phyloP scores from a whole-genome alignment of 2,113 vertebrate genomes.

The Dolichallabes microphthalmus region DNA sequence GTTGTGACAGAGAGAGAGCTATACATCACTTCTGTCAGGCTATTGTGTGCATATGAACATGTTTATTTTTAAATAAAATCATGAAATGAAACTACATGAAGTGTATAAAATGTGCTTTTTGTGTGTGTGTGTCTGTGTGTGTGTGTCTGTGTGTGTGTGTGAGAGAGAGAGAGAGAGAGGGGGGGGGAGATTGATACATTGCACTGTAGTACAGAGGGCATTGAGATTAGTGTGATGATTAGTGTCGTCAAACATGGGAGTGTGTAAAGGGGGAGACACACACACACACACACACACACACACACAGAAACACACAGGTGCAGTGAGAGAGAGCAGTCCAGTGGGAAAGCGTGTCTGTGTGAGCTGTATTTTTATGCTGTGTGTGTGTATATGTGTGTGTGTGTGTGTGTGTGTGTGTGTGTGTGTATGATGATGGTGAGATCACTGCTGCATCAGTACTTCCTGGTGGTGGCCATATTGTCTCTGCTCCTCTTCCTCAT shows the following conservation, averaged over 20 bases:
- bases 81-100: too few species aligned
- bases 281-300: not conserved
- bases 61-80: too few species aligned
- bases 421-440: conserved; percentile 42
- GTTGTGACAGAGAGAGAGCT: not conserved
- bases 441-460: not conserved
- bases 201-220: conserved; percentile 24
- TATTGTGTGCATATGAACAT: too few species aligned
- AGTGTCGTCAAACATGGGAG: not conserved
- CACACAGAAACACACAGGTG: not conserved
- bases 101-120: not conserved
- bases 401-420: conserved; percentile 1
- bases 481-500: conserved; percentile 49
- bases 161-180: not conserved
- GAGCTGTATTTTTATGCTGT: not conserved
- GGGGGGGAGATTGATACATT: not conserved
- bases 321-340: not conserved
- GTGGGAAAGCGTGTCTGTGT: not conserved
- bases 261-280: not conserved
- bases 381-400: not conserved
- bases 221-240: not conserved
- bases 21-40: not conserved
- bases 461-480: conserved; percentile 34
- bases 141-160: not conserved
- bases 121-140: not conserved